A percentile compares a stretch with the other conserved stretches of the same genome.
Conservation (phyloP, 1,140 invertebrate genomes). For the Zaprionus taronus region DNA sequence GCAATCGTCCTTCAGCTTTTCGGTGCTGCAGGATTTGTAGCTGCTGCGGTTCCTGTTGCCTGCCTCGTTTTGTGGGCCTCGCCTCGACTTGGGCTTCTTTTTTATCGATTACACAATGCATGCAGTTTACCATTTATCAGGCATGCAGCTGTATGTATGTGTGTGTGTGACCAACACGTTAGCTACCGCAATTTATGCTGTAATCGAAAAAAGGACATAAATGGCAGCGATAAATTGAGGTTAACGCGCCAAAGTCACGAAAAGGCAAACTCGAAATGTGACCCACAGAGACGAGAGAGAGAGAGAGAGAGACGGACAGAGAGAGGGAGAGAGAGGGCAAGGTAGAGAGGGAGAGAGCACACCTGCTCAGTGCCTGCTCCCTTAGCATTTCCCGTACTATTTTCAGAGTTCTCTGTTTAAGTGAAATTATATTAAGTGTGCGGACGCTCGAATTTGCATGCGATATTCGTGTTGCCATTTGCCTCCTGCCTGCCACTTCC, state of each 20-base stretch:
- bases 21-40: slow-evolving; percentile 43
- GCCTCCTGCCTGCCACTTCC: slow-evolving; percentile 13
- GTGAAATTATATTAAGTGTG: slow-evolving; percentile 82
- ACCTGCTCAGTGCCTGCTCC: neutral
- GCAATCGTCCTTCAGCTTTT: slow-evolving; percentile 45
- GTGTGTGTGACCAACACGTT: slow-evolving; percentile 62
- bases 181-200: slow-evolving; percentile 79
- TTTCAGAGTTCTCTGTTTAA: slow-evolving; percentile 48
- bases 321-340: slow-evolving; percentile 6
- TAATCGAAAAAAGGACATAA: slow-evolving; percentile 80
- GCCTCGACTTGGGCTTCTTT: slow-evolving; percentile 27
- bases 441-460: slow-evolving; percentile 77
- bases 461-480: slow-evolving; percentile 64
- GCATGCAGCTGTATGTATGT: slow-evolving; percentile 15
- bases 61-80: slow-evolving; percentile 11
- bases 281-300: slow-evolving; percentile 45
- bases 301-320: slow-evolving; percentile 1
- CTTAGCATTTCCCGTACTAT: neutral
- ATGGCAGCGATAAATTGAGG: slow-evolving; percentile 81
- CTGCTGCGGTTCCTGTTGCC: slow-evolving; percentile 3
- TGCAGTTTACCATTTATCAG: slow-evolving; percentile 79
- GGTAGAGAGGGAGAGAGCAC: neutral
- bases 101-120: slow-evolving; percentile 81
- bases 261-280: slow-evolving; percentile 58
- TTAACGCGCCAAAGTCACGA: slow-evolving; percentile 81